Conservation (phyloP, 2,888 invertebrate species). For the Lasioglossum lativentre region DNA sequence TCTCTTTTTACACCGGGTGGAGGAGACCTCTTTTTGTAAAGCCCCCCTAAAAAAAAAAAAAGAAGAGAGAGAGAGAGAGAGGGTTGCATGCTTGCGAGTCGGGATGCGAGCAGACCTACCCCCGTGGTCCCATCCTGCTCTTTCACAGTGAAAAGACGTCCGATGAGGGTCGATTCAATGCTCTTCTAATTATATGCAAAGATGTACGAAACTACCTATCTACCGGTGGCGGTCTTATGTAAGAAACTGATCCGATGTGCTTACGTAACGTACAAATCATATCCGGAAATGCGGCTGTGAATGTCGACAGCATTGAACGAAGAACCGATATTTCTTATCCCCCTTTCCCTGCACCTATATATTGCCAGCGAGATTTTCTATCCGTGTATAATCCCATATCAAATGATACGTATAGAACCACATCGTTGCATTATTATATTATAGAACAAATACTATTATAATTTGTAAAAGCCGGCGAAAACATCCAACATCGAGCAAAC, state of each 20-base stretch:
- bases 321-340: slow-evolving; percentile 29
- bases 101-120: slow-evolving; percentile 72
- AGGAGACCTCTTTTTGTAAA: slow-evolving; percentile 70
- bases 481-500: background rate
- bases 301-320: slow-evolving; percentile 46
- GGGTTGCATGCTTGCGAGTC: slow-evolving; percentile 64
- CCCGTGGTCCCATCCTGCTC: slow-evolving; percentile 76
- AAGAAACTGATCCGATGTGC: slow-evolving; percentile 53
- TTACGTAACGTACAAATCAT: slow-evolving; percentile 68
- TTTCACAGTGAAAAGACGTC: slow-evolving; percentile 77
- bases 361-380: background rate
- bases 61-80: slow-evolving; percentile 26
- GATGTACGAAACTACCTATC: slow-evolving; percentile 75
- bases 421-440: background rate
- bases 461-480: too few relatives aligned
- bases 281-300: slow-evolving; percentile 57
- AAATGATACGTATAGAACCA: background rate
- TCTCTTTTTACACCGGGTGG: slow-evolving; percentile 63
- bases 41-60: slow-evolving; percentile 54
- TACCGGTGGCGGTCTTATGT: slow-evolving; percentile 60
- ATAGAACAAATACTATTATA: too few relatives aligned
- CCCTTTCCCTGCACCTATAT: background rate
- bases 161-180: slow-evolving; percentile 81
- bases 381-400: background rate
- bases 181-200: slow-evolving; percentile 84